Conservation (phyloP, 2,113 vertebrate species). For the Atractosteus spatula region DNA sequence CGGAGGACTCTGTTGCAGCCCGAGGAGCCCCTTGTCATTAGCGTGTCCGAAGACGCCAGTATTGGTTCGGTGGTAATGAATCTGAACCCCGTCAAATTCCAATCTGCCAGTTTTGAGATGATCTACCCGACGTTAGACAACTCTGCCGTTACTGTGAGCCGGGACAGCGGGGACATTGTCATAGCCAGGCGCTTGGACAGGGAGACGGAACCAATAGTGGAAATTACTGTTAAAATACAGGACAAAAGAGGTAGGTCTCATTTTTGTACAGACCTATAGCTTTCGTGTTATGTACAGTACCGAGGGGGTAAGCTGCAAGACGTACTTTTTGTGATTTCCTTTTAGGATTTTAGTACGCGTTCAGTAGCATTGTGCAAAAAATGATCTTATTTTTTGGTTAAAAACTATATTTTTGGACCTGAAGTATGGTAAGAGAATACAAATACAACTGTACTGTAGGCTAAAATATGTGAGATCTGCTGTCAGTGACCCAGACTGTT, state of each 20-base stretch:
- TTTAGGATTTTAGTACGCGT: too few relatives aligned
- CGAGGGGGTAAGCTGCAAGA: neutral
- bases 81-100: constrained; percentile 65
- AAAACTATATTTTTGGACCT: too few relatives aligned
- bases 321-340: too few relatives aligned
- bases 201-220: constrained; percentile 69
- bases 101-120: constrained; percentile 68
- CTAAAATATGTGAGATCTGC: too few relatives aligned
- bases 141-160: constrained; percentile 69
- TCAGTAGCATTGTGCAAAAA: too few relatives aligned
- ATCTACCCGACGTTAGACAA: constrained; percentile 64
- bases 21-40: constrained; percentile 58
- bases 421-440: too few relatives aligned
- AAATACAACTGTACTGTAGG: too few relatives aligned
- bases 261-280: neutral
- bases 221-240: constrained; percentile 73
- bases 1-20: constrained; percentile 56
- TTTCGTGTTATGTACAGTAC: neutral
- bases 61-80: constrained; percentile 71
- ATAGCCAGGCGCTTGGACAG: constrained; percentile 72
- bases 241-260: constrained; percentile 70
- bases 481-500: too few relatives aligned
- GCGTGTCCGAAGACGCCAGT: constrained; percentile 74
- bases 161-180: constrained; percentile 72
- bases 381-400: too few relatives aligned